Base-by-base conservation (phyloP, 2,888 invertebrate species). In the Smittia aterrima region DNA sequence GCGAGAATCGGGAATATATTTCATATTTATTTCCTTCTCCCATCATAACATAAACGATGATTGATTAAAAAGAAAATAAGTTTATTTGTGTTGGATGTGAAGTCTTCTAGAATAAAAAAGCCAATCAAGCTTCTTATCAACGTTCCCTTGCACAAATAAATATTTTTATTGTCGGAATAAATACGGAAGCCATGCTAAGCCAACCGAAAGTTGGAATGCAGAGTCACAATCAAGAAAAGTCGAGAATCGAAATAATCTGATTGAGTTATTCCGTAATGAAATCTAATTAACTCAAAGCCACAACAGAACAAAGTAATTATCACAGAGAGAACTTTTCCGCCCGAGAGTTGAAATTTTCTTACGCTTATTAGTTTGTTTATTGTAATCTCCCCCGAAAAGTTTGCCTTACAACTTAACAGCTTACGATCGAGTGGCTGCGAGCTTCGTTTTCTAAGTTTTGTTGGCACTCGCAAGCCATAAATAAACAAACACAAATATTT, bases 251-350 rank as follows among this genome's bases (percentile, higher is more conserved):
- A 53, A 70, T 16, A 70, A 54, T 41, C 53, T 70, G 54, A 70
- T 70, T 70, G 70, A 70, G 54, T 70, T 41, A 54, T 70, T 54
- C 47, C 20, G 13, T 70, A 70, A 70, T 41, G 41, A 54, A 70
- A 70, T 70, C 54, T 54, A 53, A 70, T 70, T 70, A 70, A 13
- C 27, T 2, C 25, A 53, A 25, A 24, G 54, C 54, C n/a, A 68
- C 18, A 24, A 32, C 11, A 38, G 47, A 47, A 20, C 11, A 47
- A 2, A n/a, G 47, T 47, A 47, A 47, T 47, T 47, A 16, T 13
- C 11, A n/a, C n/a, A 6, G 47, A 4, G 9, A 7, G 38, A 38
- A 38, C n/a, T n/a, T n/a, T 32, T 9, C 32, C 32, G 32, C 2
- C 11, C 1, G 47, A 16, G 16, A 47, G 11, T 3, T 2, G 47